A percentile compares a stretch with the other conserved stretches of the same genome.
These are phyloP conservation scores for Eurypyga helias DNA, from an alignment of 2,113 vertebrate species.

Conservation along the genomic window DNA sequence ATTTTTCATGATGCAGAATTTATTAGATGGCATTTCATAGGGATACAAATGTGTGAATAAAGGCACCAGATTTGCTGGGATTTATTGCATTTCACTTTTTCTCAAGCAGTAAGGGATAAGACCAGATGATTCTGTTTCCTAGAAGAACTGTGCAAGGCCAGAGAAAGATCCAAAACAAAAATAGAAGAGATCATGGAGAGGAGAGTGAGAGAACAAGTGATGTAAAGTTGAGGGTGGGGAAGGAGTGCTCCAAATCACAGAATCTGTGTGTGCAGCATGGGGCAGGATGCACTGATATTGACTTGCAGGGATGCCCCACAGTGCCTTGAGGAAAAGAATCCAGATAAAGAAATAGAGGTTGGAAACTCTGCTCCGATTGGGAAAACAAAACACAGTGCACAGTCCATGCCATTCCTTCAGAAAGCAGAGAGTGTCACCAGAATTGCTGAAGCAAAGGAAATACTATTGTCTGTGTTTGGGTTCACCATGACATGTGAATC, in stretches of 20 bases:
- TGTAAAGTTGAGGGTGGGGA: not conserved
- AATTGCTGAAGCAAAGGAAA: not conserved
- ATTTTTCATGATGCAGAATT: not conserved
- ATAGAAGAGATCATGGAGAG: not conserved
- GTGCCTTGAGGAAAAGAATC: not conserved
- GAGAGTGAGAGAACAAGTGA: not conserved
- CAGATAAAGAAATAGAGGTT: not conserved
- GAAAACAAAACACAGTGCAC: not conserved
- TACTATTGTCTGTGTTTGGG: not conserved
- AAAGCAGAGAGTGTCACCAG: not conserved
- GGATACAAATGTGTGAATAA: not conserved
- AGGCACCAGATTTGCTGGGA: not conserved
- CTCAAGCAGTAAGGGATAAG: not conserved
- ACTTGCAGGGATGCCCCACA: not conserved
- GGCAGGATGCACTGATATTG: not conserved
- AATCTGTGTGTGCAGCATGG: not conserved
- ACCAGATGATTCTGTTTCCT: not conserved
- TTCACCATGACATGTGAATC: not conserved
- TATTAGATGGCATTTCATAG: not conserved
- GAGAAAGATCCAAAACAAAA: not conserved
- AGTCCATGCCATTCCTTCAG: not conserved
- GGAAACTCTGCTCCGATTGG: rapidly evolving
- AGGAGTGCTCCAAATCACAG: not conserved
- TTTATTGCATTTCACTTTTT: not conserved
- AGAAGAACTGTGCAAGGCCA: not conserved